A percentile compares a stretch with the other conserved stretches of the same genome.
These are phyloP conservation scores for Heliconius nattereri DNA, from an alignment of 1,140 invertebrate species.

Conservation along the genomic window DNA sequence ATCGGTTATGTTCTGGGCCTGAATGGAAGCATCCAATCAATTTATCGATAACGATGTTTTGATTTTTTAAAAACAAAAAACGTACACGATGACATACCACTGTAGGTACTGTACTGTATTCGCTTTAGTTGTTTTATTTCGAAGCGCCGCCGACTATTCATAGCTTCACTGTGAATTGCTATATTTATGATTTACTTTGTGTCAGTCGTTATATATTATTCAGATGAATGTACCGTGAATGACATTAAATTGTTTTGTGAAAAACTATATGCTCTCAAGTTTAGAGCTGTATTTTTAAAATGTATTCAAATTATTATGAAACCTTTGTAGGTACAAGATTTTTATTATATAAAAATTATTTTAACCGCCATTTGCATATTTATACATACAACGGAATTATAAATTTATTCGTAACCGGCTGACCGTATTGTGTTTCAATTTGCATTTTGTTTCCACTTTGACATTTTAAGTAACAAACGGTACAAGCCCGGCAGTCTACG, in stretches of 20 bases:
- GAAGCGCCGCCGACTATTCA: neutral
- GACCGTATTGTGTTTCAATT: slow-evolving; percentile 8
- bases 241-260: neutral
- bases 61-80: slow-evolving; percentile 12
- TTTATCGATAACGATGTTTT: slow-evolving; percentile 21
- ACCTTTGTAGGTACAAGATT: slow-evolving; percentile 7
- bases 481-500: neutral
- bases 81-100: neutral
- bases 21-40: slow-evolving; percentile 10
- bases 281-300: neutral
- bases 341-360: slow-evolving; percentile 1
- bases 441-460: slow-evolving; percentile 8
- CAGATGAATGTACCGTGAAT: neutral
- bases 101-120: neutral
- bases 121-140: slow-evolving; percentile 6
- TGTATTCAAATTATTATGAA: slow-evolving; percentile 2
- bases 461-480: slow-evolving; percentile 11
- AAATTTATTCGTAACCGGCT: slow-evolving; percentile 5
- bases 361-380: neutral
- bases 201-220: slow-evolving; percentile 11
- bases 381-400: slow-evolving; percentile 3
- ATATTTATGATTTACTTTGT: slow-evolving; percentile 13
- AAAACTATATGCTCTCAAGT: slow-evolving; percentile 3
- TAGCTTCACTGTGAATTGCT: slow-evolving; percentile 12
- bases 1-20: slow-evolving; percentile 4